Base-by-base conservation (phyloP, 2,113 vertebrate species). In the Zosterops pallidus region DNA sequence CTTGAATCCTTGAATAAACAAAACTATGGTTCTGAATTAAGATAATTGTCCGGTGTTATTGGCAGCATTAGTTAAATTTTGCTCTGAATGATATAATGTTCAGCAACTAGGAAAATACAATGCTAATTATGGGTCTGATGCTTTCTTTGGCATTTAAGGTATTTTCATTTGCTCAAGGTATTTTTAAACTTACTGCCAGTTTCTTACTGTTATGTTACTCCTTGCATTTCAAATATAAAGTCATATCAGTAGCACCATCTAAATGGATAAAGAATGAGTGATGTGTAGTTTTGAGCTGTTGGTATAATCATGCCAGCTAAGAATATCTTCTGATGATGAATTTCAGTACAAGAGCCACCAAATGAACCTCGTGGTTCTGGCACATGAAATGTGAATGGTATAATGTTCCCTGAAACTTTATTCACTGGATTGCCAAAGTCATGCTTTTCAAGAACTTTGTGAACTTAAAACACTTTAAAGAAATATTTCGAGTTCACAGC, bases 401-500 rank as follows among this genome's bases (percentile, higher is more conserved):
- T 41, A 37, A 67, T 44, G 52, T 92, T 90, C 64, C 20, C 64
- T 88, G 71, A 83, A 77, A 25, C 52, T 67, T 90, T 85, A 25
- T 86, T 80, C 57, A 42, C 16, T 49, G 44, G 64, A 52, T 70
- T 94, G 56, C 64, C 31, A 14, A 86, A 91, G 59, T 92, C 23
- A 71, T 39, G 56, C 80, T 96, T 95, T 95, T 94, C 80, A 92
- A 93, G 92, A 94, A 91, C 60, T 77, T 88, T 53, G 50, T 86
- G 79, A 95, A 93, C 1, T 83, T 95, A 92, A 92, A 86, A 80
- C 47, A 75, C 52, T 93, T 90, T 83, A 83, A 90, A 90, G 83
- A 79, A 81, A 92, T 86, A 90, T 92, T 89, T 52, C 5, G 14
- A 31, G 53, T 88, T 95, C 60, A 71, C 63, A 83, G 53, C 31